These are phyloP conservation scores for Gastrophryne carolinensis DNA, from an alignment of 2,797 vertebrate species.

Conservation along the genomic window DNA sequence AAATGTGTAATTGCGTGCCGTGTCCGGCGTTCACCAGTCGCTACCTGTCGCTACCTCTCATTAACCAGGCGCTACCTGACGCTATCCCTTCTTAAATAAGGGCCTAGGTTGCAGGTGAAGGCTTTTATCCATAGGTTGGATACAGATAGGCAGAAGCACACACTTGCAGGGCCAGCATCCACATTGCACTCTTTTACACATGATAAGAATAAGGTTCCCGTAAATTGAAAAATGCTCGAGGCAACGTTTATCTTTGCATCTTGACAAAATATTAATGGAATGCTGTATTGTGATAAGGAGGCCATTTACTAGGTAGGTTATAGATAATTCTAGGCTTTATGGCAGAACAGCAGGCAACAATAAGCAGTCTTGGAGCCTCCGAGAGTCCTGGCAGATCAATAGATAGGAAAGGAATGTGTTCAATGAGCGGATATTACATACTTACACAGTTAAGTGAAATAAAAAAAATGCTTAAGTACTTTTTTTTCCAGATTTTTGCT, in stretches of 20 bases:
- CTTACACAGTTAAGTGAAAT: not conserved
- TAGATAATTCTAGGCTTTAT: not conserved
- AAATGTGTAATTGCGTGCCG: too few relatives aligned
- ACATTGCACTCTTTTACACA: too few relatives aligned
- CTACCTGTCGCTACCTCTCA: too few relatives aligned
- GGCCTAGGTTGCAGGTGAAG: too few relatives aligned
- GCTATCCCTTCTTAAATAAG: too few relatives aligned
- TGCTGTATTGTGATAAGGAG: not conserved
- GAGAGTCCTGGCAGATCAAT: not conserved
- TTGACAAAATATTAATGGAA: constrained; percentile 22
- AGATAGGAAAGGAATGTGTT: not conserved
- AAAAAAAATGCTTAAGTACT: not conserved
- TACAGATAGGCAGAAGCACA: too few relatives aligned
- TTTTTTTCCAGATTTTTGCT: not conserved
- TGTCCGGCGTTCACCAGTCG: too few relatives aligned
- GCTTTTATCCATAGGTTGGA: too few relatives aligned
- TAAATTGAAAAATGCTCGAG: too few relatives aligned
- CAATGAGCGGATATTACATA: not conserved
- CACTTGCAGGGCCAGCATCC: too few relatives aligned
- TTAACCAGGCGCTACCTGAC: too few relatives aligned
- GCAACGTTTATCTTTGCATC: not conserved
- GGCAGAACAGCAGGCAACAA: not conserved
- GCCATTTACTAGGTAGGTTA: not conserved
- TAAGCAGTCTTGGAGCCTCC: not conserved
- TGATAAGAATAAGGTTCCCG: too few relatives aligned